phyloP scores from a whole-genome alignment of 2,113 vertebrate genomes.

The Odocoileus hemionus region DNA sequence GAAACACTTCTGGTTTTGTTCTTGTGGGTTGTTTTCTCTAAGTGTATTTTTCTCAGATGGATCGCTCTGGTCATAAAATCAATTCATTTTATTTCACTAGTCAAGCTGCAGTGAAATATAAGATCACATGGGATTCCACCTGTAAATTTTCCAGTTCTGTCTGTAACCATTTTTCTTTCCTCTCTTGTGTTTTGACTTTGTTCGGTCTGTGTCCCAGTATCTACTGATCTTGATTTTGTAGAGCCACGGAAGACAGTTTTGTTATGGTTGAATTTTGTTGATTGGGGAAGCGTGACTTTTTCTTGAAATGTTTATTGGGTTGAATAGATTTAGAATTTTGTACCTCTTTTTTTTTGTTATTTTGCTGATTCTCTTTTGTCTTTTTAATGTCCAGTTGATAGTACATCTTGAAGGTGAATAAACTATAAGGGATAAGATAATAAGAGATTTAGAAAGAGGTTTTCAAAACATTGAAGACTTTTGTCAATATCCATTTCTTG shows the following conservation, averaged over 20 bases:
- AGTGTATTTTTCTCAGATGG: background rate
- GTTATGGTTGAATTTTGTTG: background rate
- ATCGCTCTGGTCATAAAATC: slow-evolving; percentile 22
- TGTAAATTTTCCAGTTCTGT: background rate
- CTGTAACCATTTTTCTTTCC: background rate
- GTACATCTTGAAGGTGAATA: background rate
- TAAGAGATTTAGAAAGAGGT: background rate
- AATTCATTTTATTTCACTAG: slow-evolving; percentile 22
- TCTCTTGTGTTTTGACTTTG: background rate
- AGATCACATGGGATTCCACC: background rate
- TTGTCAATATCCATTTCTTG: rapidly evolving
- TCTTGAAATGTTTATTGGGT: background rate
- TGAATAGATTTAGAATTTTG: background rate
- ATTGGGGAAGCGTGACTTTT: background rate
- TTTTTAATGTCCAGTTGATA: background rate
- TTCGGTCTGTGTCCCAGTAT: background rate
- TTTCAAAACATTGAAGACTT: background rate
- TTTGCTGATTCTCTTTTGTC: background rate
- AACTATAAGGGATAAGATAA: background rate
- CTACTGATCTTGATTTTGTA: background rate
- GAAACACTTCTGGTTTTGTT: background rate
- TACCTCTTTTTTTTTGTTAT: background rate
- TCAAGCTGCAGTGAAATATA: background rate
- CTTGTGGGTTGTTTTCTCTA: background rate
- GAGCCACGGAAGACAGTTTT: rapidly evolving